These are phyloP conservation scores for Polia nebulosa DNA, from an alignment of 2,888 invertebrate species.

Conservation along the genomic window DNA sequence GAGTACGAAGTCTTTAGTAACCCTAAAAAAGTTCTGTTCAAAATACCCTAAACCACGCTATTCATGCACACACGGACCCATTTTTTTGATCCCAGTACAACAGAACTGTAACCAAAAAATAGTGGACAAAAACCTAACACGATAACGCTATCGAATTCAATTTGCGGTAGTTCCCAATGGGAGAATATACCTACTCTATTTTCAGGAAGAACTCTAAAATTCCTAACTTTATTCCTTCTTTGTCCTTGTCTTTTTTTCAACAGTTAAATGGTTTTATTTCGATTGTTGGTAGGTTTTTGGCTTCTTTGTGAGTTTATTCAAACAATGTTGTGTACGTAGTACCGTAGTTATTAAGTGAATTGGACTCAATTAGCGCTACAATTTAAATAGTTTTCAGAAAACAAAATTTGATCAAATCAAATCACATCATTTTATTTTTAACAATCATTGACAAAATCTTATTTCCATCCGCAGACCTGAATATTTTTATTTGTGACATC, in stretches of 20 bases:
- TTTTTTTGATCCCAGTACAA: conserved; percentile 3
- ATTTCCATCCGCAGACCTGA: no score
- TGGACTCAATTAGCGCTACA: no score
- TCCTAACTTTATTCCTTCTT: conserved; percentile 14
- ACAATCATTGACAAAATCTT: no score
- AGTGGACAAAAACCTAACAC: conserved; percentile 22
- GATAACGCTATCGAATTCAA: conserved; percentile 38
- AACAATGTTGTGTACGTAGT: no score
- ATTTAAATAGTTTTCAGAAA: no score
- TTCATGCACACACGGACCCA: not conserved
- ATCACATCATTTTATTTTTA: no score
- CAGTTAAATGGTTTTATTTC: not conserved
- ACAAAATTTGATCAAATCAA: no score
- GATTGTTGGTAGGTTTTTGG: not conserved
- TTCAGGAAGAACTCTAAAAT: conserved; percentile 25
- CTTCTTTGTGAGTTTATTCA: no score
- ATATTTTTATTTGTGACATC: no score
- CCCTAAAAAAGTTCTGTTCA: no score
- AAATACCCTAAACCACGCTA: not conserved
- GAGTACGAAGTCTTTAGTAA: no score
- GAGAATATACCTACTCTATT: conserved; percentile 19
- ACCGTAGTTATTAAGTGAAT: no score
- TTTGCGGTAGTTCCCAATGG: conserved; percentile 23
- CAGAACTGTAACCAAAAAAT: conserved; percentile 25
- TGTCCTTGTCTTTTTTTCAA: not conserved